Percentiles rank a stretch among this genome's conserved stretches.
phyloP scores from a whole-genome alignment of 2,888 invertebrate species.

The Melangyna quadrimaculata region DNA sequence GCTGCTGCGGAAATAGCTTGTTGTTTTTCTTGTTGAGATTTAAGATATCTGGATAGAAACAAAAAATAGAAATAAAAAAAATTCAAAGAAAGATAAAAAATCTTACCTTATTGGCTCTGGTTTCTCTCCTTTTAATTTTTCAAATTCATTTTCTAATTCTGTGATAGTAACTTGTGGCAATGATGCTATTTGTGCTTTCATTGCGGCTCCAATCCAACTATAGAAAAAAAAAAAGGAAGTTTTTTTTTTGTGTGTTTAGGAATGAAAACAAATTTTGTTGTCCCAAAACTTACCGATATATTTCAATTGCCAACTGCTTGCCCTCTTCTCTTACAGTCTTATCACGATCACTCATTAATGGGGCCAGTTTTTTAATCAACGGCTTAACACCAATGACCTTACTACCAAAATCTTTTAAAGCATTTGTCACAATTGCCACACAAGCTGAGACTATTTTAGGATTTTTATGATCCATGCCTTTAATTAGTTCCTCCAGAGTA shows the following conservation, averaged over 20 bases:
- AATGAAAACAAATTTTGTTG: background rate
- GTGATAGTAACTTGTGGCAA: conserved; percentile 94
- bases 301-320: conserved; percentile 94
- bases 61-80: conserved; percentile 9
- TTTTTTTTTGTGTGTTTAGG: background rate
- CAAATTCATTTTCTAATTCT: conserved; percentile 94
- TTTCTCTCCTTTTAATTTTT: conserved; percentile 83
- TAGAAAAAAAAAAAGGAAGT: conserved; percentile 57
- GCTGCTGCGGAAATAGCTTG: conserved; percentile 78
- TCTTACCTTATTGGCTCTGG: conserved; percentile 78
- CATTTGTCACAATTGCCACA: conserved; percentile 87
- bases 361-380: conserved; percentile 92
- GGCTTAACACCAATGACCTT: conserved; percentile 95
- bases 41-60: conserved; percentile 76
- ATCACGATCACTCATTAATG: conserved; percentile 94
- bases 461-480: conserved; percentile 97
- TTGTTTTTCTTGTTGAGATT: conserved; percentile 81
- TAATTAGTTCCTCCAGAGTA: conserved; percentile 94
- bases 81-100: background rate
- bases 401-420: conserved; percentile 94
- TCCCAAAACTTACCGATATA: conserved; percentile 86
- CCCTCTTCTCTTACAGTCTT: conserved; percentile 95
- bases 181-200: conserved; percentile 91
- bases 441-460: conserved; percentile 96
- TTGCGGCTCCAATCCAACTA: conserved; percentile 92